Conservation (phyloP, 2,888 invertebrate genomes). For the Ypsolopha scabrella region DNA sequence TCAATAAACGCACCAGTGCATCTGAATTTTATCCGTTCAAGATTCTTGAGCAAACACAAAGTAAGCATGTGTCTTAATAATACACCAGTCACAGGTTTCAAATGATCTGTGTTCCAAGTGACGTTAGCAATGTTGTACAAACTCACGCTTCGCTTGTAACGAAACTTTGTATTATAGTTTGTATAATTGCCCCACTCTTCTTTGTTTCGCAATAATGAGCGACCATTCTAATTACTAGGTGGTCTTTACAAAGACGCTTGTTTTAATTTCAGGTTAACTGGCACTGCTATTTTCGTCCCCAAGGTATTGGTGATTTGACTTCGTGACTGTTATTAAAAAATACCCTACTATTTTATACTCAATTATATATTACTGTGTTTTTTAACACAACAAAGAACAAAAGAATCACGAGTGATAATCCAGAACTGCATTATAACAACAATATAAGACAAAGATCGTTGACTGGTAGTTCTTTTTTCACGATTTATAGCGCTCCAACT, state of each 20-base stretch:
- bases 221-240: conserved; percentile 31
- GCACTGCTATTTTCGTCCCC: conserved; percentile 15
- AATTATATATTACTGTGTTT: too few relatives aligned
- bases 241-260: conserved; percentile 18
- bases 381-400: too few relatives aligned
- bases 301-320: conserved; percentile 9
- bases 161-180: conserved; percentile 31
- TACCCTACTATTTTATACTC: too few relatives aligned
- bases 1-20: conserved; percentile 33
- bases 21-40: conserved; percentile 49
- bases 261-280: conserved; percentile 21
- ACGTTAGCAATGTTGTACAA: conserved; percentile 20
- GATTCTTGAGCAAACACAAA: conserved; percentile 60
- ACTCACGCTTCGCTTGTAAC: conserved; percentile 42
- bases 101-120: conserved; percentile 31
- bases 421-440: too few relatives aligned
- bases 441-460: neutral
- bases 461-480: too few relatives aligned
- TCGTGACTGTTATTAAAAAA: neutral
- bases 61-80: conserved; percentile 55
- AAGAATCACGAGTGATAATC: too few relatives aligned
- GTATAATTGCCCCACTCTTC: conserved; percentile 28
- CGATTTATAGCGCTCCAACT: conserved; percentile 1
- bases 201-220: conserved; percentile 24
- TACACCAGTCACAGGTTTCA: conserved; percentile 23